phyloP scores from a whole-genome alignment of 1,140 invertebrate species.

The Pachypsylla venusta region DNA sequence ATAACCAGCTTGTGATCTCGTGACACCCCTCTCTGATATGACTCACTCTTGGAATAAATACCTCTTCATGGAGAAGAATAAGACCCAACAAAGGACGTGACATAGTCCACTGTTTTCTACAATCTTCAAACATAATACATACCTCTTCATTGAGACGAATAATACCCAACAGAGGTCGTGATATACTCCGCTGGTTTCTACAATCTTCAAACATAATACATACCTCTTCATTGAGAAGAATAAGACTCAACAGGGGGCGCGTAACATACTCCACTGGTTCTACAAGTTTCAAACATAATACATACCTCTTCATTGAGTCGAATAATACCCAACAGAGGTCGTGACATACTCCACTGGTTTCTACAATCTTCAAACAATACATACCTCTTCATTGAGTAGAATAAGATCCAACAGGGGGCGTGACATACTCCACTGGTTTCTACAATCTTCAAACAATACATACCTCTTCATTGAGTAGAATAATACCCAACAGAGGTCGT shows the following conservation, averaged over 20 bases:
- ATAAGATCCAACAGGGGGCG: conserved; percentile 89
- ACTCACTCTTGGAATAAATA: no score
- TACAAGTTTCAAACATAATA: conserved; percentile 94
- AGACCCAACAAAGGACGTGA: conserved; percentile 88
- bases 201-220: no score
- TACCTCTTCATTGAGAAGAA: conserved; percentile 90
- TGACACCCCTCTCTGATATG: no score
- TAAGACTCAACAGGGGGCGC: conserved; percentile 83
- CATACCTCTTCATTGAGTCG: conserved; percentile 83
- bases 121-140: conserved; percentile 88
- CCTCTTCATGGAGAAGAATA: conserved; percentile 91
- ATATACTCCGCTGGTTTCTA: no score
- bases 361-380: conserved; percentile 89
- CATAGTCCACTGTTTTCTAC: conserved; percentile 98
- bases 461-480: conserved; percentile 90
- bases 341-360: conserved; percentile 98
- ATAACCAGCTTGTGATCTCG: no score
- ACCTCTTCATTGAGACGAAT: not conserved
- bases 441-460: conserved; percentile 82
- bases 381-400: conserved; percentile 84
- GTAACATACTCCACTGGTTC: conserved; percentile 99
- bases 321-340: conserved; percentile 88
- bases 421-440: conserved; percentile 99
- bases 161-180: not conserved
- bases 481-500: conserved; percentile 83